Base-by-base conservation (phyloP, 2,888 invertebrate genomes). In the Ceraclea dissimilis region DNA sequence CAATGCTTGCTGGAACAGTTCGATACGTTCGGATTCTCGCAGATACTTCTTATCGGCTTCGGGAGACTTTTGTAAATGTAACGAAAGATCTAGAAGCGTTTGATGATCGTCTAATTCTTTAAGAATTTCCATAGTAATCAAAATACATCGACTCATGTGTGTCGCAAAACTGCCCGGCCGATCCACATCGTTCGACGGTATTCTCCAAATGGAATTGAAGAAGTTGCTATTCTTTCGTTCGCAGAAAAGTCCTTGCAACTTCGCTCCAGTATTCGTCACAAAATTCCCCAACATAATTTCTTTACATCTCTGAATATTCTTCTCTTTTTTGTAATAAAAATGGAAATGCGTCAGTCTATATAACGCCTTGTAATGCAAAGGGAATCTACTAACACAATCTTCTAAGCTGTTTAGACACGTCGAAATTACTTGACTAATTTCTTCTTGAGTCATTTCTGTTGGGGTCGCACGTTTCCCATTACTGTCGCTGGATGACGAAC, bases 131-230 rank as follows among this genome's bases (percentile, higher is more conserved):
- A 94, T 80, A 5, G 93, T 78, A 31, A 95, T 81, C 19, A 85
- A 79, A 2, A 93, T 84, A 62, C 90, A 90, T 57, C 91, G 83
- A 62, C 86, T 88, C 86, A 96, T 90, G 68, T 96, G 95, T 33
- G 91, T 86, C 1, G 92, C 87, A 68, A 97, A 90, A 62, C 92
- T 90, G 2, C 96, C 96, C 0, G 93, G 86, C 59, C 96, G 80
- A 68, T 96, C 95, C 44, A 96, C 88, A 76, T 97, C 96, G 57
- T 82, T 82, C 1, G 86, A 81, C 0, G 93, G 94, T 68, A 93
- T 92, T 63, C 93, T 81, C 95, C 95, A 96, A 56, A 96, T 87
- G 49, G 93, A 91, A 74, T 93, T 91, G 65, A 95, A 95, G 67
- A 95, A 92, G 70, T 95, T 94, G 18, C 82, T 85, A 53, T 80